Evolutionary conservation across 2,113 vertebrate genomes (phyloP), one percentile per base, ranked within the genome.

Genomic region (Erythrocercus mccallii): DNA sequence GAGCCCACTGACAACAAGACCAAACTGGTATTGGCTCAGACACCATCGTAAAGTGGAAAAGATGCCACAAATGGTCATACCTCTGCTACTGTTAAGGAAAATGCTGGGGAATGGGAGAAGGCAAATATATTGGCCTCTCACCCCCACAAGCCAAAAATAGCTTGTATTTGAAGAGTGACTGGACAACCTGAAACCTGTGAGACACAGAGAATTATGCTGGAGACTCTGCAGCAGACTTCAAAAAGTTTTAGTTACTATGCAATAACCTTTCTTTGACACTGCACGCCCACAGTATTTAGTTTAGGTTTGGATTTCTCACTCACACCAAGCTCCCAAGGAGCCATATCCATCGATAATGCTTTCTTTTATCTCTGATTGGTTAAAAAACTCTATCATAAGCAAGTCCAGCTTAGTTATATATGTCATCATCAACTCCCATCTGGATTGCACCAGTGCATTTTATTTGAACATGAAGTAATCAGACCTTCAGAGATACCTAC

Each of bases 381-480:
- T 90, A 85, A 70, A 95, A 95, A 58, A 70, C 35, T 87, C 45
- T 47, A 83, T 70, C 50, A 78, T 77, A 90, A 92, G 51, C 44
- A 68, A 90, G 90, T 90, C 89, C 70, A 40, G 74, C 78, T 90
- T 87, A 66, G 78, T 94, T 91, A 82, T 77, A 82, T 23, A 85
- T 87, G 54, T 66, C 72, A 88, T 92, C 90, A 70, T 90, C 88
- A 90, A 82, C 74, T 91, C 74, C 81, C 94, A 82, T 77, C 78
- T 94, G 90, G 64, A 88, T 88, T 90, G 79, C 82, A 95, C 80
- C 60, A 50, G 81, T 66, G 74, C 60, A 60, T 85, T 97, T 91
- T 92, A 94, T 90, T 95, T 94, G 90, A 95, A 76, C 89, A 58
- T 83, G 82, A 95, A 95, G 68, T 68, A 90, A 92, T 93, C 90